Base-by-base conservation (phyloP, 1,140 invertebrate species). In the Tachypleus tridentatus region DNA sequence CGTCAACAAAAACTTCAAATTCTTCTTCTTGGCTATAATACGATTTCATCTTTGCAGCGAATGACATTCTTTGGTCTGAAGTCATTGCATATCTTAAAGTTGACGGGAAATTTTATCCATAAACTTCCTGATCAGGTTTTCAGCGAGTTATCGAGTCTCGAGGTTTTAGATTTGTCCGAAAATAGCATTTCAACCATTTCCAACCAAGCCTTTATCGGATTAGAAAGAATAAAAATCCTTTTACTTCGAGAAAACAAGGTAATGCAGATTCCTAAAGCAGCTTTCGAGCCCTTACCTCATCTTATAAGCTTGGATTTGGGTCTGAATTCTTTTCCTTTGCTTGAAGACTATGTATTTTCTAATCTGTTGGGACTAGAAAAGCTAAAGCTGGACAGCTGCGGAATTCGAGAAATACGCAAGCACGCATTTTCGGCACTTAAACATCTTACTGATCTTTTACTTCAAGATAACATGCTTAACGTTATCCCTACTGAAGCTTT, bases 171-270 rank as follows among this genome's bases (percentile, higher is more conserved):
- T 77, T 79, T 96, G 8, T 89, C 89, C 2, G 83, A 89, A 73
- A 96, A 96, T 74, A 83, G 87, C 67, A 89, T 95, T 72, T 84
- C 85, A 8, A 82, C 82, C 70, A 85, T 95, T 9, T 87, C 91
- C 71, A 81, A 84, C 0, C 82, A 82, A 64, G 87, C 91, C 3
- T 91, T 95, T 72, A 82, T 84, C 58, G 89, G 88, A 3, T 75
- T 95, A 11, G 77, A 80, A 0, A 83, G 85, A 3, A 80, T 95
- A 50, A 78, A 88, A 60, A 86, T 88, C 0, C 77, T 96, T 0
- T 87, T 88, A 72, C 77, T 95, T 57, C 88, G 93, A 70, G 88
- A 93, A 73, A 96, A 95, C 76, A 85, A 87, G 61, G 76, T 94
- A 52, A 85, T 81, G 66, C 78, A 82, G 11, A 67, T 79, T 58